A percentile compares a stretch with the other conserved stretches of the same genome.
Evolutionary conservation across 1,140 invertebrate genomes (phyloP).

Genomic region (Colletes latitarsis): DNA sequence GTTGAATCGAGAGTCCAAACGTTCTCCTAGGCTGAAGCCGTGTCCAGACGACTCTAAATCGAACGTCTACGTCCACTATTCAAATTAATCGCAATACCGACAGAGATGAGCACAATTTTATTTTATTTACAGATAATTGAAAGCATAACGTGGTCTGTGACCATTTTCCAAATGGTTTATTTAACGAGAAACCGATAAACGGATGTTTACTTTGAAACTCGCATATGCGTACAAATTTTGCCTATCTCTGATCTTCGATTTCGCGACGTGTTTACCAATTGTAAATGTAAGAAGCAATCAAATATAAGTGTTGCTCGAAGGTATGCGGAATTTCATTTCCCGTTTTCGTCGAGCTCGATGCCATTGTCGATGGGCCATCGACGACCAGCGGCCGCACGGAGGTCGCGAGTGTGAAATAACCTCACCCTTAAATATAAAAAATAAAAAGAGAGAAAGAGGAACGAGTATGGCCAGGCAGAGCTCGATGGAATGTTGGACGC

Average conservation of each 20-base stretch:
- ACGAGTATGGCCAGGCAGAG: conserved; percentile 48
- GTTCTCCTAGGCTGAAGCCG: background rate
- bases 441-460: conserved; percentile 25
- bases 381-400: conserved; percentile 8
- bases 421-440: conserved; percentile 12
- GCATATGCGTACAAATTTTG: too few species aligned
- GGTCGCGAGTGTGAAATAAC: conserved; percentile 36
- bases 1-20: background rate
- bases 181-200: too few species aligned
- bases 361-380: conserved; percentile 6
- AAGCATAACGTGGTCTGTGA: too few species aligned
- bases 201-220: too few species aligned
- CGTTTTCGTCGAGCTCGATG: conserved; percentile 10
- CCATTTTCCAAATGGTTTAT: too few species aligned
- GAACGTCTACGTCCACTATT: too few species aligned
- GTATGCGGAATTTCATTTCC: conserved; percentile 23
- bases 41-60: background rate
- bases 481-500: conserved; percentile 45
- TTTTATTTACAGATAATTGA: too few species aligned
- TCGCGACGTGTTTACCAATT: conserved; percentile 37
- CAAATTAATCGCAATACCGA: too few species aligned
- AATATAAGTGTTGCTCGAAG: conserved; percentile 51
- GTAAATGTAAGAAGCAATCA: conserved; percentile 61
- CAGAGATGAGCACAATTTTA: too few species aligned
- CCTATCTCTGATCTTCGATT: conserved; percentile 27